Conservation (phyloP, 2,888 invertebrate species). For the Lacanobia wlatinum region DNA sequence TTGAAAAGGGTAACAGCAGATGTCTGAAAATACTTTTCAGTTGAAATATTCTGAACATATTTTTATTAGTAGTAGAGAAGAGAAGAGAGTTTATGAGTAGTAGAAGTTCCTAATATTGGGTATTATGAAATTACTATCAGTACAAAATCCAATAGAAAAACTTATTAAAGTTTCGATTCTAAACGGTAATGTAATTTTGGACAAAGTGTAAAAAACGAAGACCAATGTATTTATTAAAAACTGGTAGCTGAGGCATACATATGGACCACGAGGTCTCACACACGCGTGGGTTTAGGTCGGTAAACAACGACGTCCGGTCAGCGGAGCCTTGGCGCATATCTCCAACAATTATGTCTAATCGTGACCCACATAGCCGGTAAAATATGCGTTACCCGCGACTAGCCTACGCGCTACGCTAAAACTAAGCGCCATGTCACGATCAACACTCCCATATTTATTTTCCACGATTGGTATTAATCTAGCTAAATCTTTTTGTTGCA, state of each 20-base stretch:
- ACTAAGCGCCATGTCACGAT: slow-evolving; percentile 59
- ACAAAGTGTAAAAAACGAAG: slow-evolving; percentile 31
- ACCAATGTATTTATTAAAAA: slow-evolving; percentile 38
- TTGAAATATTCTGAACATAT: background rate
- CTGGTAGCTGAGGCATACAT: slow-evolving; percentile 55
- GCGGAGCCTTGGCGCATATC: slow-evolving; percentile 75
- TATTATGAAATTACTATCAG: background rate
- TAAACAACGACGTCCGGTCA: slow-evolving; percentile 88
- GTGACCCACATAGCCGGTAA: slow-evolving; percentile 70
- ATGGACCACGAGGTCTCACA: slow-evolving; percentile 75
- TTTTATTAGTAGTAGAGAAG: background rate
- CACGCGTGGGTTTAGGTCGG: slow-evolving; percentile 82
- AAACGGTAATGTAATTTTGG: slow-evolving; percentile 32
- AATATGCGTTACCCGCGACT: slow-evolving; percentile 60
- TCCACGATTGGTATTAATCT: background rate
- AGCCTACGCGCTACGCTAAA: slow-evolving; percentile 55
- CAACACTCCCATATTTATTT: slow-evolving; percentile 13
- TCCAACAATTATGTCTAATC: slow-evolving; percentile 72
- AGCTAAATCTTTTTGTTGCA: background rate
- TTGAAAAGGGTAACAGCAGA: slow-evolving; percentile 16
- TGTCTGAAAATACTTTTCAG: background rate
- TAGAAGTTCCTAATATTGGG: background rate
- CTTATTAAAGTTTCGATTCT: slow-evolving; percentile 32
- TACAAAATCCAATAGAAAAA: background rate
- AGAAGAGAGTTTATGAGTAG: too few species aligned